Base-by-base conservation (phyloP, 2,797 vertebrate species). In the Silurus aristotelis region DNA sequence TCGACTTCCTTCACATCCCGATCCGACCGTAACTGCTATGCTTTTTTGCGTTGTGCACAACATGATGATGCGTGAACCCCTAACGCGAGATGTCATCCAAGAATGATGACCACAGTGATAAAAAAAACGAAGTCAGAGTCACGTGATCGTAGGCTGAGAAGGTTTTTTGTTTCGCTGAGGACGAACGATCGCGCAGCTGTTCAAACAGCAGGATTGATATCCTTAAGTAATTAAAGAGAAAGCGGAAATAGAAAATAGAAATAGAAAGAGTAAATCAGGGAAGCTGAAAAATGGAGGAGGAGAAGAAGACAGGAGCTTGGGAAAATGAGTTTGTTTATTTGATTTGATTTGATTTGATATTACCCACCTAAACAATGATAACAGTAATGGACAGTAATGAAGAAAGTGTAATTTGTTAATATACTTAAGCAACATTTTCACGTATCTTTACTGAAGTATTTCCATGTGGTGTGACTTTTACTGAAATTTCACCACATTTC, bases 161-260 rank as follows among this genome's bases (percentile, higher is more conserved):
- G 63, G 3, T 55, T 82, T 86, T 61, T 52, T 48, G 61, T 66
- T 25, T 46, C 2, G 68, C 5, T 20, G 71, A 75, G 43, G 78
- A 81, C 52, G 19, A 55, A 67, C 80, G 55, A 61, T 52, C 2
- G 20, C 70, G 8, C 61, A 46, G 55, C 66, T 87, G 86, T 81
- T 87, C 82, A 85, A 82, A 80, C 55, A 75, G 52, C 82, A 64
- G 67, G 86, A 89, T 89, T 84, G 61, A 87, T 87, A 83, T 83
- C 46, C 70, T 84, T 86, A 89, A 87, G 82, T 86, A 79, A 89
- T 87, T 82, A 76, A 77, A 63, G 48, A n/a, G 73, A 87, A 63
- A 52, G 52, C 76, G 70, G 27, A 20, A 20, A n/a, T n/a, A n/a
- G n/a, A n/a, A n/a, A n/a, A n/a, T n/a, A n/a, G n/a, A n/a, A n/a